phyloP scores from a whole-genome alignment of 2,113 vertebrate genomes.

The Xerus inauris region DNA sequence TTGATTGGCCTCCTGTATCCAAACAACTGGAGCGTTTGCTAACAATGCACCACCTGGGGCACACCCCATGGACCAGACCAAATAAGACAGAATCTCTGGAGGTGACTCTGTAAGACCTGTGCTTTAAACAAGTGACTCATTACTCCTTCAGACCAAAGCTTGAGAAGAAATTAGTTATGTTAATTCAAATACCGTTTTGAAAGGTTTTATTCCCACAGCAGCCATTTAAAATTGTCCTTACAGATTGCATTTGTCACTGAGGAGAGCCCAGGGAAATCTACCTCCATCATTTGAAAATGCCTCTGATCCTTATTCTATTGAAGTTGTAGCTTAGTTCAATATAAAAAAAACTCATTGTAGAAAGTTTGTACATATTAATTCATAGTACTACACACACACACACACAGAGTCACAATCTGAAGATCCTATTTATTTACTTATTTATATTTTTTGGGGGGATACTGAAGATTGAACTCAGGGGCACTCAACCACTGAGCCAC shows the following conservation, averaged over 20 bases:
- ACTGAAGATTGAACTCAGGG: too few relatives aligned
- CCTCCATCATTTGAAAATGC: background rate
- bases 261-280: background rate
- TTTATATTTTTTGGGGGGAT: too few relatives aligned
- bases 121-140: background rate
- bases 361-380: background rate
- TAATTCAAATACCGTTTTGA: conserved; percentile 2
- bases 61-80: background rate
- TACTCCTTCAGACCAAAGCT: background rate
- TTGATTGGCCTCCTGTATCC: background rate
- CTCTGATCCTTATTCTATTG: background rate
- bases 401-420: background rate
- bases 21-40: background rate
- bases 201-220: background rate
- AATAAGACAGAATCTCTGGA: background rate
- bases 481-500: too few relatives aligned
- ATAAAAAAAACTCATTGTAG: background rate
- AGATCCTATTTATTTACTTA: background rate
- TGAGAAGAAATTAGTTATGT: background rate
- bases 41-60: background rate
- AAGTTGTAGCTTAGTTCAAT: background rate
- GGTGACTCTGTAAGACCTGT: background rate
- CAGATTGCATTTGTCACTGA: background rate
- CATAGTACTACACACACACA: background rate
- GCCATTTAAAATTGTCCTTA: background rate